Evolutionary conservation across 2,888 invertebrate genomes (phyloP), one percentile per base, ranked within the genome.

Genomic region (Lycia hirtaria): DNA sequence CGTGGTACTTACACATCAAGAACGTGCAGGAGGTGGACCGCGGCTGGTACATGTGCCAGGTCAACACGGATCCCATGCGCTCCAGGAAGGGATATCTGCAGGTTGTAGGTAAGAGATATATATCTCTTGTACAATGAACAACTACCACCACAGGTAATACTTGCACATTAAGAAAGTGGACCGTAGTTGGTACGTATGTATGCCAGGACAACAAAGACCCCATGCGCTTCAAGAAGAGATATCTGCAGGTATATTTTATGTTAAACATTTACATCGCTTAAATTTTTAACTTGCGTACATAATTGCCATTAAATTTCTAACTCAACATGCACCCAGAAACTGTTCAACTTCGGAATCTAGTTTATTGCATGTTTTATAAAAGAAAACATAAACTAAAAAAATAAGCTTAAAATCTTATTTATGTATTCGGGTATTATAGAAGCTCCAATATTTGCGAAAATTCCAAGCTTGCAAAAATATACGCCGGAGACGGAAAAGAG

Each of bases 51-150:
- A 97, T 97, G 97, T 97, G 97, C 81, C 97, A 97, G 87, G 95
- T 98, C 68, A 97, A 98, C 88, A 97, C 97, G 0, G 97, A 97
- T 86, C 98, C 97, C n/a, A 98, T 98, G 97, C 93, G 97, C 67
- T 96, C 96, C 60, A 93, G 96, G 54, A 96, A 97, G 80, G 98
- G 97, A 52, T 98, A 97, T 82, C 93, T 98, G 26, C 97, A 97
- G 93, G 97, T 98, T 68, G 97, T 97, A 37, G 97, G 98, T 97
- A 80, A 94, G 96, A 93, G 7, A 1, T n/a, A 0, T 2, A 19
- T 17, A 33, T 10, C n/a, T n/a, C n/a, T n/a, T n/a, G n/a, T n/a
- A n/a, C n/a, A n/a, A n/a, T n/a, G n/a, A n/a, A 95, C 92, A 97
- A 97, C 87, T 97, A 97, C 88, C 97, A 97, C 82, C 94, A 97